Percentiles rank a stretch among this genome's conserved stretches.
Conservation (phyloP, 2,888 invertebrate species). For the Venusia cambrica region DNA sequence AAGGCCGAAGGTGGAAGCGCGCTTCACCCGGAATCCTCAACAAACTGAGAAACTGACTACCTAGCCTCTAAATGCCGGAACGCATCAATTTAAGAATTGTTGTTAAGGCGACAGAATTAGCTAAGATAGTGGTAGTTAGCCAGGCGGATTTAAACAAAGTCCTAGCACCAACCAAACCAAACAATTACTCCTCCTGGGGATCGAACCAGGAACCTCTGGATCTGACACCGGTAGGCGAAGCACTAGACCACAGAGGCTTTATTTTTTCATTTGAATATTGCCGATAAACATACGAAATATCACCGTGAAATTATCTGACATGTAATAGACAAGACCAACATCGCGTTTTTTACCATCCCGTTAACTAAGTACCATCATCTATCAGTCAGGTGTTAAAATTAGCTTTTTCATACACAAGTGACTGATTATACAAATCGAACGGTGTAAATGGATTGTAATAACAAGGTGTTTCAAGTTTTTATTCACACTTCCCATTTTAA, state of each 20-base stretch:
- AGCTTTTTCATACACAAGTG: slow-evolving; percentile 16
- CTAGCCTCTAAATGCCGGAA: too few species aligned
- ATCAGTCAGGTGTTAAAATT: slow-evolving; percentile 22
- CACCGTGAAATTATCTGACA: slow-evolving; percentile 39
- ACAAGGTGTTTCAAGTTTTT: slow-evolving; percentile 1
- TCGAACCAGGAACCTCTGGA: too few species aligned
- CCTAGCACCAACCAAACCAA: too few species aligned
- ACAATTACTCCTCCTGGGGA: too few species aligned
- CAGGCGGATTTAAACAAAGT: too few species aligned
- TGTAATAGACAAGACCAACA: slow-evolving; percentile 42
- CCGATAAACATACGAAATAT: slow-evolving; percentile 18
- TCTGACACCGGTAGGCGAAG: background rate
- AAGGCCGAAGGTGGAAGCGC: too few species aligned
- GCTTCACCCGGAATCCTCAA: too few species aligned
- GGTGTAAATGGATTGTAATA: slow-evolving; percentile 4
- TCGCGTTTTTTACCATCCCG: slow-evolving; percentile 44
- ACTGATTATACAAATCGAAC: slow-evolving; percentile 13
- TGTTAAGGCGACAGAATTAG: too few species aligned
- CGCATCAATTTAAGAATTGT: too few species aligned
- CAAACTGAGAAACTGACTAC: too few species aligned
- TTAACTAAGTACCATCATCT: slow-evolving; percentile 40
- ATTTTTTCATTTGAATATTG: slow-evolving; percentile 1
- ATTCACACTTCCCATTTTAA: slow-evolving; percentile 1
- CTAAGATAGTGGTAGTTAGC: too few species aligned
- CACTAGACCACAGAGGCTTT: slow-evolving; percentile 5